Conservation (phyloP, 2,888 invertebrate species). For the Tortricodes alternella region DNA sequence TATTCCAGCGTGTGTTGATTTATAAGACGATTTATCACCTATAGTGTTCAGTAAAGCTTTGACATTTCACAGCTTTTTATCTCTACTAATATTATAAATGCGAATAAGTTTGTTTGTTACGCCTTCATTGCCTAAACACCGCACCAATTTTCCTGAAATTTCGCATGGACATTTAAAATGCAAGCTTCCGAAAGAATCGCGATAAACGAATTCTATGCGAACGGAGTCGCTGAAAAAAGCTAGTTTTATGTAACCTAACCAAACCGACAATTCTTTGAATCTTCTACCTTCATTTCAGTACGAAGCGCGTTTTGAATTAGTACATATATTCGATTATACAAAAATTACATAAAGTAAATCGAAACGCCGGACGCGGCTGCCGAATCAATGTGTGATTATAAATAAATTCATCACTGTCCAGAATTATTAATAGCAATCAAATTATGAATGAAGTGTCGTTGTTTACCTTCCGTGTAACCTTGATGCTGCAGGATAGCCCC, state of each 20-base stretch:
- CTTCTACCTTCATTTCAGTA: too few relatives aligned
- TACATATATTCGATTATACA: too few relatives aligned
- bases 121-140: too few relatives aligned
- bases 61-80: slow-evolving; percentile 7
- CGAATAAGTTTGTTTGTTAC: too few relatives aligned
- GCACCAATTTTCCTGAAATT: background rate
- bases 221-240: too few relatives aligned
- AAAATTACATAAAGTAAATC: background rate
- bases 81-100: background rate
- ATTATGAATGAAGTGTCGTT: slow-evolving; percentile 53
- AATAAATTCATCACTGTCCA: slow-evolving; percentile 8
- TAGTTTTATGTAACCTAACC: too few relatives aligned
- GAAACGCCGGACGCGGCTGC: background rate
- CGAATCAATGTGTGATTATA: slow-evolving; percentile 13
- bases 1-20: slow-evolving; percentile 9
- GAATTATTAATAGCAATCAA: slow-evolving; percentile 16
- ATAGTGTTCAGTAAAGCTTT: slow-evolving; percentile 2
- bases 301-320: too few relatives aligned
- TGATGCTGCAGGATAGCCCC: background rate
- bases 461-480: slow-evolving; percentile 35
- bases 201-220: too few relatives aligned
- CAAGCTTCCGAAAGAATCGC: too few relatives aligned
- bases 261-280: too few relatives aligned
- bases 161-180: background rate
- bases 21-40: slow-evolving; percentile 12